Base-by-base conservation (phyloP, 2,113 vertebrate species). In the Cavia aperea region DNA sequence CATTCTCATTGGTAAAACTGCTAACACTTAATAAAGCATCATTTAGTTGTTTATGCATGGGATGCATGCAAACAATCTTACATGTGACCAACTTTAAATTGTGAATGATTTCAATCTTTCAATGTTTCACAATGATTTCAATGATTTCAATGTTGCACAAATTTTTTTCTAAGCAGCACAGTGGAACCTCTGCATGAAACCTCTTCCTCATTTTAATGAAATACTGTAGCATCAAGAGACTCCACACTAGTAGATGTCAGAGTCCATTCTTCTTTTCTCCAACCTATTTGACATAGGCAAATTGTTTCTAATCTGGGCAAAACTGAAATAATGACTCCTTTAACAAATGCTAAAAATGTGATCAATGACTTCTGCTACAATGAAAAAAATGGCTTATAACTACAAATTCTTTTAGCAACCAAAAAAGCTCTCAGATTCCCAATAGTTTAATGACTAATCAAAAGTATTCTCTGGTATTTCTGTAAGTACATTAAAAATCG, bases 401-500 rank as follows among this genome's bases (percentile, higher is more conserved):
- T 62, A 10, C 56, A 77, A 89, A 86, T 92, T 66, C 3, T 82
- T 90, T 66, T 51, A 92, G 43, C 29, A 33, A 83, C 12, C 62
- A 43, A 54, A 85, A 89, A 72, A 58, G 7, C 31, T 79, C 29
- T 84, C 66, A 83, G 43, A 49, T 89, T 4, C 36, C 14, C 31
- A 62, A 56, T 65, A 49, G 18, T 18, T 83, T 81, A 90, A 56
- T 11, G 1, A 29, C 49, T 72, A 33, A 58, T 65, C 43, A 56
- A 95, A 43, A 24, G 62, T 39, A 87, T 72, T 84, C 81, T 92
- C 63, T 87, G 43, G 70, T 66, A 85, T 77, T 86, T 93, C 24
- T 54, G 39, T 63, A 73, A 89, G 72, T 29, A 79, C 1, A 23
- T 49, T 75, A n/a, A 83, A 87, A 72, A 19, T 0, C 49, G 58